These are phyloP conservation scores for Myanophis thanlyinensis DNA, from an alignment of 2,113 vertebrate genomes.

Conservation along the genomic window DNA sequence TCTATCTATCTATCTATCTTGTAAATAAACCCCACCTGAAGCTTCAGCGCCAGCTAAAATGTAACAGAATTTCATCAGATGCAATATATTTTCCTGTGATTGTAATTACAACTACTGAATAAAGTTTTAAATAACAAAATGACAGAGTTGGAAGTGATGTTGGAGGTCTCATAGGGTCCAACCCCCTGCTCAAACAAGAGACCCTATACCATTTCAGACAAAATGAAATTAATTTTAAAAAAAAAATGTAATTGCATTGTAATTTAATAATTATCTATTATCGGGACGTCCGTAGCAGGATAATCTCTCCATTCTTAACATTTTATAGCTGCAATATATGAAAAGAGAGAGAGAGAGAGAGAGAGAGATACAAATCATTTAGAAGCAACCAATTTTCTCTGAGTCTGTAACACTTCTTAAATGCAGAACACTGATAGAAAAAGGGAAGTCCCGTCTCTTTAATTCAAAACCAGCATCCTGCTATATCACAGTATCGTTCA, in stretches of 20 bases:
- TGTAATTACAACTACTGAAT: neutral
- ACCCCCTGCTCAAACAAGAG: too few relatives aligned
- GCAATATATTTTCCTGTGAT: neutral
- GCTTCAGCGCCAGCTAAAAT: neutral
- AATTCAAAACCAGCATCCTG: neutral
- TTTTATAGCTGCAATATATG: neutral
- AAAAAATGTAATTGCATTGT: neutral
- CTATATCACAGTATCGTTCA: constrained; percentile 6
- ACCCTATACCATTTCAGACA: neutral
- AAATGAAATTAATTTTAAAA: neutral
- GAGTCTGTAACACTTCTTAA: neutral
- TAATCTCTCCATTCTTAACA: accelerated
- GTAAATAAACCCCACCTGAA: neutral
- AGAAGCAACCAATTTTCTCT: neutral
- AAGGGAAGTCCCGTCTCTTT: neutral
- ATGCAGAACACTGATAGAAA: neutral
- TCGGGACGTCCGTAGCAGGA: too few relatives aligned
- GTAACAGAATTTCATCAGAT: neutral
- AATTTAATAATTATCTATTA: neutral
- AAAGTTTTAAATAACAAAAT: neutral
- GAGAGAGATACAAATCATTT: neutral
- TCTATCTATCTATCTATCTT: neutral
- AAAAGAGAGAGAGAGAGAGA: neutral
- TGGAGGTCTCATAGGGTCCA: neutral
- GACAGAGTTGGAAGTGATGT: neutral